These are phyloP conservation scores for Paelopatides confundens DNA, from an alignment of 53 echinoderm and acorn worm species.

Conservation along the genomic window DNA sequence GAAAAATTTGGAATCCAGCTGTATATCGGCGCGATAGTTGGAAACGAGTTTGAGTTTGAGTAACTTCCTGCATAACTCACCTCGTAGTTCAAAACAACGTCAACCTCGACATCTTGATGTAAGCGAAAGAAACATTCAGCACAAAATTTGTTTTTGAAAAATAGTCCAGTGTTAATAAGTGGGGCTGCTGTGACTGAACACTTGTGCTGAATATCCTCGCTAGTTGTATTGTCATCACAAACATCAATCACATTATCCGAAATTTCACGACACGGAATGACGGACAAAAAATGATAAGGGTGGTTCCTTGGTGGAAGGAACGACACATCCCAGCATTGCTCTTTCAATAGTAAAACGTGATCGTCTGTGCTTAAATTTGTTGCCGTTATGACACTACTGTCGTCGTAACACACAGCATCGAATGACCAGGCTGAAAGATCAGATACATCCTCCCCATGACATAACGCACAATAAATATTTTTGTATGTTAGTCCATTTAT, in stretches of 20 bases:
- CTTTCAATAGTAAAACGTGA: neutral
- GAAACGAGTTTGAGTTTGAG: neutral
- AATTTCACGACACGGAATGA: neutral
- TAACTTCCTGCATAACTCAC: neutral
- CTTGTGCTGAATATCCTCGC: neutral
- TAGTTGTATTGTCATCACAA: neutral
- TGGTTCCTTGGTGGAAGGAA: neutral
- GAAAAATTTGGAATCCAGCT: too few species aligned
- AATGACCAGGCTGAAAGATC: neutral
- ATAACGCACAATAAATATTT: conserved; percentile 21
- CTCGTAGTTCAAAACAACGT: neutral
- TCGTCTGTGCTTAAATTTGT: neutral
- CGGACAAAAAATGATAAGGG: neutral
- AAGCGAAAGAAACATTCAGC: neutral
- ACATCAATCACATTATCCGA: neutral
- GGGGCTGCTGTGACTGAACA: neutral
- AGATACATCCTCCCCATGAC: conserved; percentile 6
- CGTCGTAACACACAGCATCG: neutral
- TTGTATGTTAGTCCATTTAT: neutral
- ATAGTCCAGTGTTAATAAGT: neutral
- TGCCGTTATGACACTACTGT: neutral
- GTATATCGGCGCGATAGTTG: too few species aligned
- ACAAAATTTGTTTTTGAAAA: conserved; percentile 21
- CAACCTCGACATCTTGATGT: neutral
- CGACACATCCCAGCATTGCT: neutral